Percentiles rank a stretch among this genome's conserved stretches.
Evolutionary conservation across 2,113 vertebrate genomes (phyloP).

Genomic region (Rhombomys opimus): DNA sequence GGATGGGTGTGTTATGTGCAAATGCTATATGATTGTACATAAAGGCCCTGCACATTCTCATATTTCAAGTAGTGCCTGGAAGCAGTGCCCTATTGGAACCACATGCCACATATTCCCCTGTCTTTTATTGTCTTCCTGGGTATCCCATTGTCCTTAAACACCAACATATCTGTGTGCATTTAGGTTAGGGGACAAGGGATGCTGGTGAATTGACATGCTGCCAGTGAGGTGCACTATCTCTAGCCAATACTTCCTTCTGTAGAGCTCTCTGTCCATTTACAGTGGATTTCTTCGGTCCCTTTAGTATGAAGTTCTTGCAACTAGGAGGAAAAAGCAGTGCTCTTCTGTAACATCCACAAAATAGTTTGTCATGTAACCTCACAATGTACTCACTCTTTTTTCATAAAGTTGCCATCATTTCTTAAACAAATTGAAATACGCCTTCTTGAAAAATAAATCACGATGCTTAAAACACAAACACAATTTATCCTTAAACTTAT

Average conservation of each 20-base stretch:
- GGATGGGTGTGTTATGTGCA: neutral
- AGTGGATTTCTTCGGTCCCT: neutral
- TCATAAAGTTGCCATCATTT: neutral
- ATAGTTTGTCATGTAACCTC: neutral
- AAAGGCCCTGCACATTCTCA: too few relatives aligned
- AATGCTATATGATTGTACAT: too few relatives aligned
- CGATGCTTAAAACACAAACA: conserved; percentile 62
- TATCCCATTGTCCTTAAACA: neutral
- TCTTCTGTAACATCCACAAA: neutral
- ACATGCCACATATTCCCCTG: too few relatives aligned
- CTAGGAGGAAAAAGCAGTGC: neutral
- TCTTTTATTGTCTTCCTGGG: neutral
- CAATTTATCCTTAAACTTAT: conserved; percentile 60
- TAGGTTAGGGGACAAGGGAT: too few relatives aligned
- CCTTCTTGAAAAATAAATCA: conserved; percentile 61
- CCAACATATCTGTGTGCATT: neutral
- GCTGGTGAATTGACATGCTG: too few relatives aligned
- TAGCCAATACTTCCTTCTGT: neutral
- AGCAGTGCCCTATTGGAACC: too few relatives aligned
- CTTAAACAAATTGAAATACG: conserved; percentile 32
- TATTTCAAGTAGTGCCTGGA: neutral
- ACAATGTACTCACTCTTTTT: neutral
- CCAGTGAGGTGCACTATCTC: neutral
- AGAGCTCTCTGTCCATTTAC: neutral
- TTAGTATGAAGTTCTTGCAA: neutral